Base-by-base conservation (phyloP, 2,113 vertebrate species). In the Cephalopholis sonnerati region DNA sequence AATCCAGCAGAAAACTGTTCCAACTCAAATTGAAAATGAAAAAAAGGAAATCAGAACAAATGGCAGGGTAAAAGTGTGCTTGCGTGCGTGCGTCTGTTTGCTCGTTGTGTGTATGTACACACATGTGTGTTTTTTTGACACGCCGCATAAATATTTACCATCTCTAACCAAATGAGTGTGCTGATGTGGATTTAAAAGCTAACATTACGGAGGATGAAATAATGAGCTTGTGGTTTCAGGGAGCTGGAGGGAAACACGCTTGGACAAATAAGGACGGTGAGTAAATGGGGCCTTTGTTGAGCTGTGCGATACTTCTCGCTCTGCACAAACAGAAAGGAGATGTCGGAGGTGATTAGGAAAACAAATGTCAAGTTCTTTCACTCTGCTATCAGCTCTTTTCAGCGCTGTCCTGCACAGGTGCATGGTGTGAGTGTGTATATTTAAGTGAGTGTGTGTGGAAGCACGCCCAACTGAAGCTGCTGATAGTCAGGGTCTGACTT, bases 281-380 rank as follows among this genome's bases (percentile, higher is more conserved):
- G 82, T 86, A 91, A 93, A 91, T 79, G 87, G 81, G 20, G 65
- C 77, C 83, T 87, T 92, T 94, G 92, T 92, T 77, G 78, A 66
- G 82, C 81, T 70, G 46, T 51, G 77, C 67, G 85, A 90, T 91
- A 87, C 83, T 85, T 81, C 78, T 88, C 25, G 15, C 79, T 79
- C 83, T 87, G 89, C 86, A 80, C 91, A 90, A 89, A 91, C 87
- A 89, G 65, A 89, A 85, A 82, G 86, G 85, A 83, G 87, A 74
- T 92, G 88, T 86, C 13, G 44, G 57, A 68, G 76, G 89, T 79
- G 87, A 91, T 92, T 90, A 91, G 79, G 89, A 92, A 88, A 92
- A 92, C 88, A 89, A 91, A 92, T 84, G 91, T 89, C 88, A 89
- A 90, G 77, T 90, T 89, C 87, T 89, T 89, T 91, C 82, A 87